A percentile compares a stretch with the other conserved stretches of the same genome.
Conservation (phyloP, 2,797 vertebrate genomes). For the Cetoscarus ocellatus region DNA sequence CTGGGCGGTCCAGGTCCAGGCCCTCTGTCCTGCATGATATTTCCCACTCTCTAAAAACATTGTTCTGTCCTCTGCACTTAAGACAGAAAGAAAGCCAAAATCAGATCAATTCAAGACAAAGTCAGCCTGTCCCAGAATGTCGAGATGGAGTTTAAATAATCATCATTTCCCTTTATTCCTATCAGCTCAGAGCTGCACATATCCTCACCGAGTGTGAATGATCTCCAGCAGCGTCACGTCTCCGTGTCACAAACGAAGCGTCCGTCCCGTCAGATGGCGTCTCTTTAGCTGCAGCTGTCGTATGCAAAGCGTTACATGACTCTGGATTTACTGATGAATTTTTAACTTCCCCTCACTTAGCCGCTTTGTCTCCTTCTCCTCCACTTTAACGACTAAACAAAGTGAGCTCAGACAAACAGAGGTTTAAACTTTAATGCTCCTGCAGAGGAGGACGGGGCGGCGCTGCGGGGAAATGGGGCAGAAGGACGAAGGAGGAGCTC, state of each 20-base stretch:
- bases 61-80: too few species aligned
- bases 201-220: too few species aligned
- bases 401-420: constrained; percentile 55
- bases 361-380: constrained; percentile 23
- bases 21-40: too few species aligned
- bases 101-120: too few species aligned
- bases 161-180: too few species aligned
- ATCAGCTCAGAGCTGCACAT: too few species aligned
- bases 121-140: too few species aligned
- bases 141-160: too few species aligned
- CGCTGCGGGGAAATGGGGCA: constrained; percentile 52
- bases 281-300: background rate
- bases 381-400: constrained; percentile 61
- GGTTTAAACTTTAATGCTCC: constrained; percentile 62
- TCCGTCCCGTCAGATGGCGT: background rate
- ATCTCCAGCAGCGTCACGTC: too few species aligned
- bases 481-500: constrained; percentile 54
- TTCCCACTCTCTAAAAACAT: too few species aligned
- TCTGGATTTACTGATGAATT: constrained; percentile 49
- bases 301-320: constrained; percentile 27
- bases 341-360: constrained; percentile 55
- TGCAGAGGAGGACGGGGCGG: constrained; percentile 28
- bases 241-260: background rate
- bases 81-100: too few species aligned
- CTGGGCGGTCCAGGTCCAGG: too few species aligned